Percentiles rank a stretch among this genome's conserved stretches.
phyloP scores from a whole-genome alignment of 2,113 vertebrate species.

The Penelope pileata region DNA sequence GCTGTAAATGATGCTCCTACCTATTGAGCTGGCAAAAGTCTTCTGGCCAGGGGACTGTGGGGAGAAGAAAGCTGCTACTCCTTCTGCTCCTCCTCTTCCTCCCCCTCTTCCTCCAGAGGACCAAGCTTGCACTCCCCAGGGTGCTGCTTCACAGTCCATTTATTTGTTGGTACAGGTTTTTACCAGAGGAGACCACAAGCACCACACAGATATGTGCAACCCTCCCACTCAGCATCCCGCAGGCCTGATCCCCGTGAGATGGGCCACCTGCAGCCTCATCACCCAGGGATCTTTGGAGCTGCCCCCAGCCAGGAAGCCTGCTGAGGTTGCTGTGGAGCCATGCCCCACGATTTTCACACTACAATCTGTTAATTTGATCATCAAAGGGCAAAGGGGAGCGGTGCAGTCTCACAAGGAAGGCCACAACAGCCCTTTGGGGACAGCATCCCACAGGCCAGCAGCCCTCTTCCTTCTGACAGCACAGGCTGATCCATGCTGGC shows the following conservation, averaged over 20 bases:
- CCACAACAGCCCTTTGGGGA: neutral
- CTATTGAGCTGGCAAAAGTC: neutral
- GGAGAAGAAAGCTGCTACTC: neutral
- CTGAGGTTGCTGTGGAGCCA: neutral
- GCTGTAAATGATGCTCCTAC: neutral
- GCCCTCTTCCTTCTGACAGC: conserved; percentile 12
- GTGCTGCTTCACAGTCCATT: neutral
- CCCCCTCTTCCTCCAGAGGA: neutral
- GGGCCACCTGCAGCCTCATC: neutral
- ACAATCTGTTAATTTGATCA: neutral
- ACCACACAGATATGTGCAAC: neutral
- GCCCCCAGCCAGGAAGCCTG: neutral
- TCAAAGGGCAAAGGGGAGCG: neutral
- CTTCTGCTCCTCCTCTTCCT: neutral
- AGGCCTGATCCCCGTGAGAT: accelerated
- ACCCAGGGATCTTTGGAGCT: neutral
- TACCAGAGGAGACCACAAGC: accelerated
- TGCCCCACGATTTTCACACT: neutral
- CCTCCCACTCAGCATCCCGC: accelerated
- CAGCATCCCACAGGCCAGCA: conserved; percentile 3
- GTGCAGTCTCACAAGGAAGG: neutral
- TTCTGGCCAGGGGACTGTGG: neutral
- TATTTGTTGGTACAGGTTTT: neutral
- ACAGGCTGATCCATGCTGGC: conserved; percentile 27
- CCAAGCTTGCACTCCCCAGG: neutral